Evolutionary conservation across 2,888 invertebrate genomes (phyloP), one percentile per base, ranked within the genome.

Genomic region (Junonia oenone): DNA sequence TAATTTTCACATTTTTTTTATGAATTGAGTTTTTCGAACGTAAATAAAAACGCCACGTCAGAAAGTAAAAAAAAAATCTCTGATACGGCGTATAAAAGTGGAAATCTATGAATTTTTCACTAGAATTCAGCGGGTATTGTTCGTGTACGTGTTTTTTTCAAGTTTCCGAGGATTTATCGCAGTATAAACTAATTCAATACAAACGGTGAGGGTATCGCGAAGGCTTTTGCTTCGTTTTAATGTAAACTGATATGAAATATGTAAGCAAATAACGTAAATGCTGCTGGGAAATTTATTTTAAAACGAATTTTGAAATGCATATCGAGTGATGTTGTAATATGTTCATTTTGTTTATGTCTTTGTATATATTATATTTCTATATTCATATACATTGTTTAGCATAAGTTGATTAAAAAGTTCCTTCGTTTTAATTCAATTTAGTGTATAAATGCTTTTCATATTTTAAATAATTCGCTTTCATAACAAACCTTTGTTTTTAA

Each of bases 101-200:
- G 35, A 53, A 56, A 54, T 56, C 50, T 63, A 62, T 63, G 62
- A 62, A 57, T 62, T 62, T 63, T 63, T 58, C 56, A 62, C 56
- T 58, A 46, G 53, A 58, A 57, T 57, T 49, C 56, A 38, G 27
- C 56, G 45, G 51, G 56, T 46, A 56, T 62, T 62, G 63, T 63
- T 59, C 45, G 40, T 54, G 47, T 45, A 56, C 56, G 60, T 58
- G 55, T 48, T 55, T 59, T 56, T 58, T 58, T 51, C 49, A 19
- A 50, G 22, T 48, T 50, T 13, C 52, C 13, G n/a, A 15, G 52
- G 55, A 52, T 55, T 52, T 55, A 51, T 55, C 46, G 45, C 11
- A 22, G 50, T 49, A 50, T 55, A 43, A 55, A 55, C 55, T 58
- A 58, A 60, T 60, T 54, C 38, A 37, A 54, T 54, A 49, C 14